These are phyloP conservation scores for Aphelenchoides besseyi DNA, from an alignment of 1,140 invertebrate genomes.

Conservation along the genomic window DNA sequence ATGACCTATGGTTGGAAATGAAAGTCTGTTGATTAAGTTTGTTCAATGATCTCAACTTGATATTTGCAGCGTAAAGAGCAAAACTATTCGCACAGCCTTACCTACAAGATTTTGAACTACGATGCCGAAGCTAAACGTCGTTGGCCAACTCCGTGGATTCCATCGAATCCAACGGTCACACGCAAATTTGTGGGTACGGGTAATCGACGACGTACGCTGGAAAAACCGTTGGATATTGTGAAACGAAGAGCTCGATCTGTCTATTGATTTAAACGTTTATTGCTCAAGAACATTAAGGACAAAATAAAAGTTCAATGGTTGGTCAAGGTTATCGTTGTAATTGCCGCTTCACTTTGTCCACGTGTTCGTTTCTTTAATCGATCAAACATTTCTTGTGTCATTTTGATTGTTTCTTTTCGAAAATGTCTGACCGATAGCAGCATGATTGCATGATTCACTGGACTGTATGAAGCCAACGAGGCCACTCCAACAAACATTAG, in stretches of 20 bases:
- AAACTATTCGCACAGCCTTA: slow-evolving; percentile 34
- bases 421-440: not conserved
- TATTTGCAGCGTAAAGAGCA: slow-evolving; percentile 35
- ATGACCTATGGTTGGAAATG: slow-evolving; percentile 40
- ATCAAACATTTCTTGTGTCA: not conserved
- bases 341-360: not conserved
- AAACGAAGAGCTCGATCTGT: slow-evolving; percentile 13
- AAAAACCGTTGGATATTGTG: slow-evolving; percentile 12
- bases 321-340: not conserved
- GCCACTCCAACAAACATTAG: not conserved
- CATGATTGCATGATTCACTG: not conserved
- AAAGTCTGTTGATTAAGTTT: slow-evolving; percentile 18
- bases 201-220: slow-evolving; percentile 17
- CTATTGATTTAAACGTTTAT: slow-evolving; percentile 17
- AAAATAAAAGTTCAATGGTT: not conserved
- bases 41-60: not conserved
- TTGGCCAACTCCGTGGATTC: slow-evolving; percentile 42
- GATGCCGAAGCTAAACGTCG: slow-evolving; percentile 29
- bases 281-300: not conserved
- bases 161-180: slow-evolving; percentile 26
- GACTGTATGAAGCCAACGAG: not conserved
- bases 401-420: slow-evolving; percentile 1
- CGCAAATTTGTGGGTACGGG: slow-evolving; percentile 33
- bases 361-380: not conserved
- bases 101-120: slow-evolving; percentile 42